phyloP scores from a whole-genome alignment of 2,113 vertebrate species.

The Chaetodon auriga region DNA sequence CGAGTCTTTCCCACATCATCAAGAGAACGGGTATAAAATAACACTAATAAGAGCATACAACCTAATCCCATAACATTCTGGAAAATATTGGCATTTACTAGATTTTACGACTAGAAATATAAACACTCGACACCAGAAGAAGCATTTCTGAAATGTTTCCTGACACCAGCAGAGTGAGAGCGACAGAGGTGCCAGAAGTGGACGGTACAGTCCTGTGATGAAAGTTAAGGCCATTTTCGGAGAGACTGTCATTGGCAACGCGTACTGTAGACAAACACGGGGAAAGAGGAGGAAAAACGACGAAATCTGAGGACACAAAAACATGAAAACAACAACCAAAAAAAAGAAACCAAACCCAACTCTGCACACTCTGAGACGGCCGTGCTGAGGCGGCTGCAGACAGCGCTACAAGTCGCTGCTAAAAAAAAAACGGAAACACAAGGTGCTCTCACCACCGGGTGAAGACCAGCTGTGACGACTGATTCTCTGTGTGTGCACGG shows the following conservation, averaged over 20 bases:
- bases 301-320: not conserved
- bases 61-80: constrained; percentile 70
- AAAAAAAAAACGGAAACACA: constrained; percentile 45
- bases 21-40: constrained; percentile 80
- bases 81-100: constrained; percentile 82
- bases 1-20: constrained; percentile 44
- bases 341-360: not conserved
- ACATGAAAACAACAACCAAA: not conserved
- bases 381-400: not conserved
- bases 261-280: constrained; percentile 38
- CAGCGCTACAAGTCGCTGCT: not conserved
- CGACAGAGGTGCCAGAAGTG: constrained; percentile 54
- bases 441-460: not conserved
- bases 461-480: not conserved
- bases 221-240: constrained; percentile 81
- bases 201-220: constrained; percentile 63
- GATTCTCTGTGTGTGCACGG: not conserved
- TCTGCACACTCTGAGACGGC: not conserved
- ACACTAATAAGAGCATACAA: constrained; percentile 70
- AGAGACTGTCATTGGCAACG: constrained; percentile 67
- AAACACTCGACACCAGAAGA: constrained; percentile 78
- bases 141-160: constrained; percentile 72
- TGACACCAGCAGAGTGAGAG: constrained; percentile 54
- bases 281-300: not conserved
- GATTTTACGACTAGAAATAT: constrained; percentile 74